phyloP scores from a whole-genome alignment of 2,113 vertebrate species.

The Hippolais icterina region DNA sequence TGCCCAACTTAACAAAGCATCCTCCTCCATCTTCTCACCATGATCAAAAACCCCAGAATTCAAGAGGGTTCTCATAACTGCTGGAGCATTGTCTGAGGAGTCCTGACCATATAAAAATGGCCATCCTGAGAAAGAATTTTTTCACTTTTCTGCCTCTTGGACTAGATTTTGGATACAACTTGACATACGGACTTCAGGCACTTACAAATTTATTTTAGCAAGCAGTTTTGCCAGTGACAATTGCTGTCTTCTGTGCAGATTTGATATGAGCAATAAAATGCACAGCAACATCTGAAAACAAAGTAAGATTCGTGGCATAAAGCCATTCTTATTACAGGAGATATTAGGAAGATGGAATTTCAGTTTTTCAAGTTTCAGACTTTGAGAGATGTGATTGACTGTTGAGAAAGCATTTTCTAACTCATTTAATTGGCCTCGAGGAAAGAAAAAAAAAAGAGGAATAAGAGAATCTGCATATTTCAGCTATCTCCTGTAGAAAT shows the following conservation, averaged over 20 bases:
- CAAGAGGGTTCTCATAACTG: neutral
- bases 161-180: neutral
- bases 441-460: neutral
- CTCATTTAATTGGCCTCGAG: neutral
- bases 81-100: neutral
- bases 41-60: accelerated
- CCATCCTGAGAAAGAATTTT: neutral
- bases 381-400: neutral
- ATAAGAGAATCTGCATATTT: neutral
- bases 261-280: neutral
- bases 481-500: neutral
- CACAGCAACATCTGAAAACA: neutral
- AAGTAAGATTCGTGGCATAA: neutral
- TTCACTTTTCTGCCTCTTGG: neutral
- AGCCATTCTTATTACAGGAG: neutral
- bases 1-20: neutral
- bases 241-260: neutral
- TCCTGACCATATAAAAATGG: neutral
- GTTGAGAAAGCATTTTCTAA: neutral
- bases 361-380: neutral
- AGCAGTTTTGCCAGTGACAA: neutral
- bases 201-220: neutral
- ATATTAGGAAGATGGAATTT: neutral
- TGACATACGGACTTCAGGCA: neutral
- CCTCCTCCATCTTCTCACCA: neutral